Base-by-base conservation (phyloP, 2,113 vertebrate species). In the Ophiodon elongatus region DNA sequence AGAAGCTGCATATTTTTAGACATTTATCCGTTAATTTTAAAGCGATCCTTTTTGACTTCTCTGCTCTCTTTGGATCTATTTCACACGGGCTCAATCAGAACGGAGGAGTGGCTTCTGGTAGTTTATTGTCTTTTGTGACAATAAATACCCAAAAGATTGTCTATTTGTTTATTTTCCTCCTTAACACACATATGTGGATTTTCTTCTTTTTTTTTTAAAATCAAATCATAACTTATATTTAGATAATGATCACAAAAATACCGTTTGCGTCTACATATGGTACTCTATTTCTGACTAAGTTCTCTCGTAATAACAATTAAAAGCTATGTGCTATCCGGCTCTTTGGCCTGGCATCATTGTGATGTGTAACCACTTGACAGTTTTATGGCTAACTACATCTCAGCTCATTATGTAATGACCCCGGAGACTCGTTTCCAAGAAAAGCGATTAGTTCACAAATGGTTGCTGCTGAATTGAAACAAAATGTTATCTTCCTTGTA, bases 371-470 rank as follows among this genome's bases (percentile, higher is more conserved):
- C 85, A 90, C 87, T 87, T 71, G 90, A 93, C 90, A 89, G 91
- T 90, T 93, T 95, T 88, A 94, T 88, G 70, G 85, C 73, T 83
- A 79, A 80, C 83, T 83, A 83, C 77, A 90, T 85, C 70, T 83
- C 35, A n/a, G 74, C 73, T 89, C 91, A 88, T 94, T 92, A 89
- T 91, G 41, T 73, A 78, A 90, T 90, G 83, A 83, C 91, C 87
- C 85, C 78, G 80, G 92, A 92, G 92, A 89, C 82, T 67, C 85
- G 86, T 93, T 90, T 80, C 90, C 86, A 84, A 89, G 79, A 82
- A 87, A 85, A 86, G 79, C 73, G 66, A 91, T 91, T 90, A 87
- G 80, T 86, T 92, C 45, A 74, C 76, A 91, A 90, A 93, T 92
- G 83, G 85, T 64, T 76, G 87, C 78, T 70, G 69, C 73, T 78